Base-by-base conservation (phyloP, 2,113 vertebrate species). In the Octodon degus region DNA sequence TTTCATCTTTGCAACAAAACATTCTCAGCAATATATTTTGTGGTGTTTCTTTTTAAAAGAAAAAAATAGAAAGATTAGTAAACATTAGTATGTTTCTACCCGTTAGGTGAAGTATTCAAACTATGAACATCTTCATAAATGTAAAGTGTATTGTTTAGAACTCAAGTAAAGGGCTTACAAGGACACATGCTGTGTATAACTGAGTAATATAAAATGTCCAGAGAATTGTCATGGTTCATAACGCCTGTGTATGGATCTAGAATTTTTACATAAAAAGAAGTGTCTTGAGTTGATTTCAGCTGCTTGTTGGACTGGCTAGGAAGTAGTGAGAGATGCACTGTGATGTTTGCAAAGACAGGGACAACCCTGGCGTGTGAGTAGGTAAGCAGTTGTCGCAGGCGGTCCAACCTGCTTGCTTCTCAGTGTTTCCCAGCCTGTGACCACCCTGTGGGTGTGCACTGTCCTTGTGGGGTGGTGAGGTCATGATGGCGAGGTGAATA, bases 11-110 rank as follows among this genome's bases (percentile, higher is more conserved):
- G 94, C 97, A 97, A 98, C 96, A 98, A 98, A 98, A 98, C 88
- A 97, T 97, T 98, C 96, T 98, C 98, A 98, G 80, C 97, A 87
- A 93, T 95, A 95, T 90, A 96, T 98, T 98, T 98, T 98, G 89
- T 97, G 96, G n/a, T 94, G 32, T 95, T 90, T 95, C 34, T 96
- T 97, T 96, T 97, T 97, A 25, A 97, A 97, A 97, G 89, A 32
- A 92, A 96, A 62, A 93, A 62, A 93, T 97, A 80, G 97, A 79
- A 97, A 94, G 91, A 77, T 90, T 96, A 98, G 97, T 97, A 96
- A 95, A 83, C 90, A 34, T 91, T 97, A 95, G 96, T 97, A 86
- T 98, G 83, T 97, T 97, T 97, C 94, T 97, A 94, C 97, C 97
- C 89, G 16, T 50, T 88, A 86, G 86, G 93, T 97, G 96, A 98